Evolutionary conservation across 2,797 vertebrate genomes (phyloP).

Genomic region (Smutsia temminckii): DNA sequence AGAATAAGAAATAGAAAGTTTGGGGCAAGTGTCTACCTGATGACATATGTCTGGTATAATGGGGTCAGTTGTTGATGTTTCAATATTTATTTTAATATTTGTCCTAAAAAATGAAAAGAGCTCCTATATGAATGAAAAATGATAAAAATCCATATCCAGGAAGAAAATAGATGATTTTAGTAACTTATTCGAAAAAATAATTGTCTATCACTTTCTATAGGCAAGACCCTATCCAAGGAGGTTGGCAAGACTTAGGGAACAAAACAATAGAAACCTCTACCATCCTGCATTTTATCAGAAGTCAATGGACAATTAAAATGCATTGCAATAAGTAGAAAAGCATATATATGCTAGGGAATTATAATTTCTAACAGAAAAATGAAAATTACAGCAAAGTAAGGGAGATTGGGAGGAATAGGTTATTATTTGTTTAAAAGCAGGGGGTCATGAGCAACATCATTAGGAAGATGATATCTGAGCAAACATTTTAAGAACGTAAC

Average conservation of each 20-base stretch:
- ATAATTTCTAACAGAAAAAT: not conserved
- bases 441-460: not conserved
- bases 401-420: not conserved
- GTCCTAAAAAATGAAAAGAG: not conserved
- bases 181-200: not conserved
- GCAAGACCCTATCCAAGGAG: fast-evolving
- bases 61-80: not conserved
- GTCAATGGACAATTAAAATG: not conserved
- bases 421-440: not conserved
- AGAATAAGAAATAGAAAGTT: constrained; percentile 4
- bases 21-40: not conserved
- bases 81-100: not conserved
- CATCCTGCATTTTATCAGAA: not conserved
- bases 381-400: not conserved
- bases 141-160: not conserved
- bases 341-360: not conserved
- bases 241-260: not conserved
- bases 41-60: not conserved
- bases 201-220: not conserved
- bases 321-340: not conserved
- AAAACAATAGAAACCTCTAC: not conserved
- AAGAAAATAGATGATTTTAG: not conserved
- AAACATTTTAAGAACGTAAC: not conserved
- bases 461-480: not conserved
- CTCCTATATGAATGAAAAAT: not conserved